Evolutionary conservation across 2,888 invertebrate genomes (phyloP).

Genomic region (Endotricha flammealis): DNA sequence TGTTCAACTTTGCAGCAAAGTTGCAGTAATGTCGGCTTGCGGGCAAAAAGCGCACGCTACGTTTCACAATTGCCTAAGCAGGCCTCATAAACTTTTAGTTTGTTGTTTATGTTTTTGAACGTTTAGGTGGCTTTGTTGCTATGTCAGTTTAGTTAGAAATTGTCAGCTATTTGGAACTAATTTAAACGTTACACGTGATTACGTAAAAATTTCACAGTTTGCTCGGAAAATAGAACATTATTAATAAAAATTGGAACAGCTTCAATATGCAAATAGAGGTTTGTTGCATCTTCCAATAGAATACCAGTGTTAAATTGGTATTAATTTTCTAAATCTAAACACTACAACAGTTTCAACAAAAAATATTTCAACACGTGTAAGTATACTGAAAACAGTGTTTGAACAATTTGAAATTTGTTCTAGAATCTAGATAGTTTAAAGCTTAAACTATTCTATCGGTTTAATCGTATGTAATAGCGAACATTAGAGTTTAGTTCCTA

Average conservation of each 20-base stretch:
- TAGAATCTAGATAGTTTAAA: background rate
- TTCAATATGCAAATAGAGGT: too few species aligned
- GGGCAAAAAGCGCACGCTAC: conserved; percentile 73
- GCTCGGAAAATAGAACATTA: too few species aligned
- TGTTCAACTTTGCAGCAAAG: conserved; percentile 63
- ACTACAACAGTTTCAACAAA: too few species aligned
- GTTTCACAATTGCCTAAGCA: conserved; percentile 77
- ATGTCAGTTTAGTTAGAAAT: conserved; percentile 7
- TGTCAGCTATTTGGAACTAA: conserved; percentile 1
- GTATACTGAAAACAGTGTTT: too few species aligned
- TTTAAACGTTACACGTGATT: too few species aligned
- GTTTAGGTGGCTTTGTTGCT: conserved; percentile 25
- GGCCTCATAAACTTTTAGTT: conserved; percentile 51
- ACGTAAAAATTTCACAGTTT: too few species aligned
- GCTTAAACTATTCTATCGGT: background rate
- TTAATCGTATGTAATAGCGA: conserved; percentile 11
- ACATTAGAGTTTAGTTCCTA: conserved; percentile 23
- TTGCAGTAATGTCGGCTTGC: conserved; percentile 60
- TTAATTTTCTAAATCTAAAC: too few species aligned
- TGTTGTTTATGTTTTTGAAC: conserved; percentile 47
- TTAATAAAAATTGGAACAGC: too few species aligned
- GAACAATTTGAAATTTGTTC: too few species aligned
- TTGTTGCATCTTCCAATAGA: too few species aligned
- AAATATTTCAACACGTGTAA: too few species aligned
- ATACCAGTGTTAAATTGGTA: too few species aligned